These are phyloP conservation scores for Hymenochirus boettgeri DNA, from an alignment of 2,113 vertebrate species.

Conservation along the genomic window DNA sequence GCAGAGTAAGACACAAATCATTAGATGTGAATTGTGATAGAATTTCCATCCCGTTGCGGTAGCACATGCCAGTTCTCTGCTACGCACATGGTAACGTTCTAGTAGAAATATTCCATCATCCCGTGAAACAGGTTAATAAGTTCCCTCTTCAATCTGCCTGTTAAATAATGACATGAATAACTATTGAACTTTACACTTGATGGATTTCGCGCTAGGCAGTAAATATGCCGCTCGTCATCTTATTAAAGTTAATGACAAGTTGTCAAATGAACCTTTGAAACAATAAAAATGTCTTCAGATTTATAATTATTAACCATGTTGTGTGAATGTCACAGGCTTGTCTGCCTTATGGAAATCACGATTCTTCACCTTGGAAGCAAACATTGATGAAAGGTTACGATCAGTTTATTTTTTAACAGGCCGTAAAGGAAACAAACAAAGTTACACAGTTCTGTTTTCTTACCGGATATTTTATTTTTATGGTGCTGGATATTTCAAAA, in stretches of 20 bases:
- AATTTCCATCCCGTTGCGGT: no score
- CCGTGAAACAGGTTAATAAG: conserved; percentile 29
- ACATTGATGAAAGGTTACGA: not conserved
- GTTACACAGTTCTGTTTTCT: no score
- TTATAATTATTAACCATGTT: conserved; percentile 34
- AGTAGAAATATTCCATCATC: not conserved
- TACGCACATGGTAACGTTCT: no score
- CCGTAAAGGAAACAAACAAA: not conserved
- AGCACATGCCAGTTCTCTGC: no score
- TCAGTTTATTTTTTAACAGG: no score
- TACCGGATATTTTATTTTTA: no score
- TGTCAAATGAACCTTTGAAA: conserved; percentile 17
- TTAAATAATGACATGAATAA: conserved; percentile 23
- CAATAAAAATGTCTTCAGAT: conserved; percentile 14
- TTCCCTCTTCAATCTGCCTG: conserved; percentile 14
- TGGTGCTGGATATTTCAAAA: no score
- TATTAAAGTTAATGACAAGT: conserved; percentile 17
- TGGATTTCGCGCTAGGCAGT: conserved; percentile 25
- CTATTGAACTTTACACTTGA: conserved; percentile 23
- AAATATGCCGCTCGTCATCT: conserved; percentile 18
- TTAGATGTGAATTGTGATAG: no score
- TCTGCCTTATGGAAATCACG: not conserved
- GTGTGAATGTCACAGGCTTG: conserved; percentile 19
- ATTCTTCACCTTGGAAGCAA: not conserved
- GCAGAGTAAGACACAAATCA: no score